Evolutionary conservation across 2,888 invertebrate genomes (phyloP).

Genomic region (Hipparchia sbordonii): DNA sequence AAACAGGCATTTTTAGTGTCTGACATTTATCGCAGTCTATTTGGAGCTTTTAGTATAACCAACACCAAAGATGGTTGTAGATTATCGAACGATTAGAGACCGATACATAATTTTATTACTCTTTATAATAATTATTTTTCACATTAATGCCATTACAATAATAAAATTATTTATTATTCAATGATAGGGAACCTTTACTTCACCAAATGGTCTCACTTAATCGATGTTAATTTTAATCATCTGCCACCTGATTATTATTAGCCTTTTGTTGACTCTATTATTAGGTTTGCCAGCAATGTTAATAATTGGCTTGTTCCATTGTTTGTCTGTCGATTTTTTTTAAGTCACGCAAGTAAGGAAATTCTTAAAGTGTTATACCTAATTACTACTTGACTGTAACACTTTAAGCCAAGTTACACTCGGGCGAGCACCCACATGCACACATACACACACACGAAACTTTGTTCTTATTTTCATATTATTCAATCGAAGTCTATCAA

Average conservation of each 20-base stretch:
- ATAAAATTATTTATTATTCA: background rate
- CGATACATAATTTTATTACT: too few species aligned
- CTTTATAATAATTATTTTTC: too few species aligned
- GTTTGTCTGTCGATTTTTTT: constrained; percentile 28
- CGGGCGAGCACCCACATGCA: too few species aligned
- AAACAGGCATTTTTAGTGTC: too few species aligned
- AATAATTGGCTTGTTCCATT: constrained; percentile 36
- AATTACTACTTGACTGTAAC: background rate
- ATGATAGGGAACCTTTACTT: background rate
- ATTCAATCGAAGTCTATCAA: too few species aligned
- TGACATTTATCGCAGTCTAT: too few species aligned
- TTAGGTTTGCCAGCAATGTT: constrained; percentile 19
- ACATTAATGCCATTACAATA: too few species aligned
- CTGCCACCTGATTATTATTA: constrained; percentile 38
- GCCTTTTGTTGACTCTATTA: constrained; percentile 25
- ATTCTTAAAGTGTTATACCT: constrained; percentile 9
- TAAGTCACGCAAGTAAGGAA: constrained; percentile 26
- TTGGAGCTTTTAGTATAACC: too few species aligned
- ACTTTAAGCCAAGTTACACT: background rate
- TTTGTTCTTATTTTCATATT: too few species aligned
- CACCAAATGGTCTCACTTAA: background rate
- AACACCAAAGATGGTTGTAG: too few species aligned
- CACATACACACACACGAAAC: too few species aligned
- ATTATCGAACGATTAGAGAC: too few species aligned
- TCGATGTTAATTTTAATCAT: constrained; percentile 30